Evolutionary conservation across 1,140 invertebrate genomes (phyloP).

Genomic region (Drosophila gunungcola): DNA sequence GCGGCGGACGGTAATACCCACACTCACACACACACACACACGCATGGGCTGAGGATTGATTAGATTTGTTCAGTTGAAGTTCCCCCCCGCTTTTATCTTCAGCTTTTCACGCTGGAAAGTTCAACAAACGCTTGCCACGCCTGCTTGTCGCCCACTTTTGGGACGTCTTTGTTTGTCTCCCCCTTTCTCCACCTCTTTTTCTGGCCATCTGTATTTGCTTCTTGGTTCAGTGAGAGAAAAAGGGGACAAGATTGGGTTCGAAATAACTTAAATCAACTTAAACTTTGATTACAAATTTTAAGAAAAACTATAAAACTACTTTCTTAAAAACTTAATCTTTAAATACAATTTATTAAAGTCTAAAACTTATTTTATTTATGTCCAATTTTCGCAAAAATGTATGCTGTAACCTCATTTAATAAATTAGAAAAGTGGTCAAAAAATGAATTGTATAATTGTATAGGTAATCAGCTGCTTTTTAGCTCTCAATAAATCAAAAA

Average conservation of each 20-base stretch:
- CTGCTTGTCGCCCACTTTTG: conserved; percentile 53
- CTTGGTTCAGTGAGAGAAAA: conserved; percentile 1
- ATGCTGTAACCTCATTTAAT: no score
- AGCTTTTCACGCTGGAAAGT: conserved; percentile 29
- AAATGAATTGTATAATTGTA: no score
- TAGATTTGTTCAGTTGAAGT: conserved; percentile 59
- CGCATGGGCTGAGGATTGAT: conserved; percentile 63
- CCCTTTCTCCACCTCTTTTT: background rate
- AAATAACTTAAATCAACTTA: background rate
- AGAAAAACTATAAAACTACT: no score
- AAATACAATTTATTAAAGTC: no score
- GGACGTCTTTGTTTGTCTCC: conserved; percentile 35
- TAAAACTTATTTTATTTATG: background rate
- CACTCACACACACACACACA: conserved; percentile 16
- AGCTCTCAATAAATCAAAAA: no score
- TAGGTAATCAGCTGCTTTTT: no score
- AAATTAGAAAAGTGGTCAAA: no score
- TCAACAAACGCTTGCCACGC: conserved; percentile 48
- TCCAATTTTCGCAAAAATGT: no score
- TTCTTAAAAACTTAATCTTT: no score
- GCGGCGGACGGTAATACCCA: conserved; percentile 6
- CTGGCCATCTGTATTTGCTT: background rate
- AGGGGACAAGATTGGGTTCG: background rate
- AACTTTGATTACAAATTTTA: no score
- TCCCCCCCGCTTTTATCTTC: conserved; percentile 11